These are phyloP conservation scores for Ectemnius lituratus DNA, from an alignment of 2,888 invertebrate genomes.

Conservation along the genomic window DNA sequence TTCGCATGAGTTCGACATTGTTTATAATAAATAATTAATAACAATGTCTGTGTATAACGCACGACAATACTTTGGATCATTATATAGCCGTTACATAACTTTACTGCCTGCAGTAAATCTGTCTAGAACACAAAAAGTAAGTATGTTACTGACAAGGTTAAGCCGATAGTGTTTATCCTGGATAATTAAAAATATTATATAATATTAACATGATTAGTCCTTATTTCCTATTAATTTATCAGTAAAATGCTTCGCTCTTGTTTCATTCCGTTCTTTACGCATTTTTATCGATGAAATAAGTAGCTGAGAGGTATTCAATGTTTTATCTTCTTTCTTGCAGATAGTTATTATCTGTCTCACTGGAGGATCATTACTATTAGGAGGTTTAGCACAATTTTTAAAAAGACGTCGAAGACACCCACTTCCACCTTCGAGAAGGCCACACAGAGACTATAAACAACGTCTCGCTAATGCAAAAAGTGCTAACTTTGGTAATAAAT, in stretches of 20 bases:
- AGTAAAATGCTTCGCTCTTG: background rate
- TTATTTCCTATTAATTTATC: slow-evolving; percentile 9
- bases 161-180: slow-evolving; percentile 44
- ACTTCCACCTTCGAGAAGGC: slow-evolving; percentile 67
- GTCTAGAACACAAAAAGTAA: slow-evolving; percentile 86
- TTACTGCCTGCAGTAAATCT: slow-evolving; percentile 78
- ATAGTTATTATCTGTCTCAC: slow-evolving; percentile 86
- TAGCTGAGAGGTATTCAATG: background rate
- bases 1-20: slow-evolving; percentile 10
- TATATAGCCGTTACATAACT: slow-evolving; percentile 66
- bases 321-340: slow-evolving; percentile 73
- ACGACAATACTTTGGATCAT: slow-evolving; percentile 66
- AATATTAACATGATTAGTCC: slow-evolving; percentile 30
- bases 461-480: slow-evolving; percentile 69
- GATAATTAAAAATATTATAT: slow-evolving; percentile 44
- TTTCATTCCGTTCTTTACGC: background rate
- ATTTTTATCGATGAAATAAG: background rate
- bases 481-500: slow-evolving; percentile 73
- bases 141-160: slow-evolving; percentile 56
- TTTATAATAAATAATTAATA: slow-evolving; percentile 40
- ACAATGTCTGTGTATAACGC: slow-evolving; percentile 64
- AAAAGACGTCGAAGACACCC: slow-evolving; percentile 81
- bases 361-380: slow-evolving; percentile 89
- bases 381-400: slow-evolving; percentile 89
- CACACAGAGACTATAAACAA: slow-evolving; percentile 69